Evolutionary conservation across 1,140 invertebrate species (phyloP), one percentile per base, ranked within the genome.

Genomic region (Macrocentrus cingulum): DNA sequence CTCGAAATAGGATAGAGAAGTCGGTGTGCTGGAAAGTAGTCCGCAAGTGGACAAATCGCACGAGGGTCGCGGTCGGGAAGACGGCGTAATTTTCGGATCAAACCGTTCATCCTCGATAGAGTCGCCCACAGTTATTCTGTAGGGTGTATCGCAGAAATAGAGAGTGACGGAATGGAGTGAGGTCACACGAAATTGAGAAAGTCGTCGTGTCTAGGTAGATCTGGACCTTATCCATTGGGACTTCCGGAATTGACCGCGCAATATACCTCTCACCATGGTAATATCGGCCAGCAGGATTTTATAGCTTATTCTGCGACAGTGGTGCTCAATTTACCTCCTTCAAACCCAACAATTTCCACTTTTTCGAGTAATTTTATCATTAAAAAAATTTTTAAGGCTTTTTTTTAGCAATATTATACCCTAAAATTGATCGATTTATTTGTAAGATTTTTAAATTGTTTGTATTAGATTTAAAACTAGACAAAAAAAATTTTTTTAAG

Each of bases 11-110:
- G 25, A 29, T 29, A 9, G 25, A 9, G 4, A 37, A 39, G 48
- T 51, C 36, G 20, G 50, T 37, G 34, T 22, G 34, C 8, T 53
- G 50, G 36, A 53, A 53, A 53, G 42, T 53, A 15, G 32, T 53
- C 50, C 36, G 19, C 50, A 53, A 53, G 36, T 52, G 49, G 15
- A 8, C 11, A 1, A 37, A n/a, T 22, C 11, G 25, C 25, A 22
- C 16, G 16, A 25, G 36, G 52, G 22, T 54, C 45, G 48, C 41
- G 57, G 55, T 18, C 16, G 56, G 53, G 23, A 51, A 63, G 55
- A 60, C 56, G 49, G 58, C 56, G 54, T 61, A 66, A 66, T 66
- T 66, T 64, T 52, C 49, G 54, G 62, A 63, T 66, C 58, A 66
- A 66, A 64, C 54, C 59, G 57, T 62, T 62, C 57, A 62, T 57